Base-by-base conservation (phyloP, 2,797 vertebrate genomes). In the Australoheros facetus region DNA sequence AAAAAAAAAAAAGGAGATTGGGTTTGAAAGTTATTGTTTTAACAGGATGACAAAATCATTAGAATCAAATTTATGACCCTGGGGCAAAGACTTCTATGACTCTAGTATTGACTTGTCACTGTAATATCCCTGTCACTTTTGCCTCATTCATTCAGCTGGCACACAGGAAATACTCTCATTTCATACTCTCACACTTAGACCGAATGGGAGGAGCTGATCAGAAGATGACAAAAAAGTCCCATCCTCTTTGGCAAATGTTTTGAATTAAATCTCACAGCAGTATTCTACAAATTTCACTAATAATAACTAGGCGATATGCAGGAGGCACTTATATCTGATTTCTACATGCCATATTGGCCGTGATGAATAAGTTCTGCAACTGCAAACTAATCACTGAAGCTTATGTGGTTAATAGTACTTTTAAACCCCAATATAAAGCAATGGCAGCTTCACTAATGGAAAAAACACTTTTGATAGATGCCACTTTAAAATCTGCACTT, bases 11-110 rank as follows among this genome's bases (percentile, higher is more conserved):
- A 89, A 45, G 70, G 59, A 94, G 95, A 94, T 95, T 96, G 92
- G 94, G 93, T 78, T 92, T 91, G 86, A 91, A 92, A 96, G 91
- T 93, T 93, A 95, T 94, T 94, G 94, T 95, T 95, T 96, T 94
- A 94, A 94, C 90, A 93, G 94, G 92, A 94, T 95, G 96, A 97
- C 94, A 97, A 97, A 97, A 97, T 96, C 94, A 96, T 97, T 97
- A 97, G 93, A 94, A 93, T 93, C 91, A 88, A 97, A 97, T 96
- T 93, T 96, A 97, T 96, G 93, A 93, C 95, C 95, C 91, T 85
- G 54, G 83, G 92, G 90, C 92, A 92, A 85, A 92, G 84, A 94
- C 87, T 84, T 91, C 89, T 84, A 64, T 95, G 94, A 96, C 42
- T 92, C 86, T 89, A 92, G 80, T 86, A 85, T 77, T 87, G 87